These are phyloP conservation scores for Pionites leucogaster DNA, from an alignment of 2,113 vertebrate species.

Conservation along the genomic window DNA sequence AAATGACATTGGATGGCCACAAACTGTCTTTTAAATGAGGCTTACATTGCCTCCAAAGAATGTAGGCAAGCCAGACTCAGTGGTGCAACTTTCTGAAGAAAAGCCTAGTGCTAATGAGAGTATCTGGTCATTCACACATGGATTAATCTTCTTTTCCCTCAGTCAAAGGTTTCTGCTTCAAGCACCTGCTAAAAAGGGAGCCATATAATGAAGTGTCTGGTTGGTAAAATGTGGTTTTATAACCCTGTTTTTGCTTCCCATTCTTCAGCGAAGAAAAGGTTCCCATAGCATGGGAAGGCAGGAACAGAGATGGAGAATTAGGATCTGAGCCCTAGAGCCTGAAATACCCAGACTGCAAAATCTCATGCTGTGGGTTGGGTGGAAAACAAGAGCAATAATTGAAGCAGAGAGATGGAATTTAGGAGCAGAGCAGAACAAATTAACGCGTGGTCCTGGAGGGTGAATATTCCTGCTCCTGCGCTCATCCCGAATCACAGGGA, in stretches of 20 bases:
- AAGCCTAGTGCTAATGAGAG: background rate
- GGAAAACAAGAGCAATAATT: background rate
- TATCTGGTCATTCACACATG: slow-evolving; percentile 26
- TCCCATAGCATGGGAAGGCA: background rate
- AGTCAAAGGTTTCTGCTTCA: background rate
- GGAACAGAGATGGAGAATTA: background rate
- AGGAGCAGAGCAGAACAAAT: slow-evolving; percentile 9
- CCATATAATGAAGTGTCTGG: background rate
- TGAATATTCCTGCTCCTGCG: background rate
- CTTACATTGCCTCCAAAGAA: slow-evolving; percentile 52
- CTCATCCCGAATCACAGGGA: background rate
- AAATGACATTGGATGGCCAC: background rate
- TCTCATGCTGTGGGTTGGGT: background rate
- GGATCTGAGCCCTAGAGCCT: background rate
- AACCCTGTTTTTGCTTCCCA: background rate
- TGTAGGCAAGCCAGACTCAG: slow-evolving; percentile 46
- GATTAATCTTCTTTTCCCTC: slow-evolving; percentile 25
- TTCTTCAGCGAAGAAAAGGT: background rate
- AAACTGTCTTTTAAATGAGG: slow-evolving; percentile 34
- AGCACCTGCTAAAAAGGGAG: slow-evolving; percentile 15
- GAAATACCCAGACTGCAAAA: background rate
- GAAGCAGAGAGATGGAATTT: background rate
- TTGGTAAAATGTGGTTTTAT: background rate
- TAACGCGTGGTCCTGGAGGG: background rate
- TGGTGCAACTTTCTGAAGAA: slow-evolving; percentile 6